Base-by-base conservation (phyloP, 2,797 vertebrate genomes). In the Parambassis ranga region DNA sequence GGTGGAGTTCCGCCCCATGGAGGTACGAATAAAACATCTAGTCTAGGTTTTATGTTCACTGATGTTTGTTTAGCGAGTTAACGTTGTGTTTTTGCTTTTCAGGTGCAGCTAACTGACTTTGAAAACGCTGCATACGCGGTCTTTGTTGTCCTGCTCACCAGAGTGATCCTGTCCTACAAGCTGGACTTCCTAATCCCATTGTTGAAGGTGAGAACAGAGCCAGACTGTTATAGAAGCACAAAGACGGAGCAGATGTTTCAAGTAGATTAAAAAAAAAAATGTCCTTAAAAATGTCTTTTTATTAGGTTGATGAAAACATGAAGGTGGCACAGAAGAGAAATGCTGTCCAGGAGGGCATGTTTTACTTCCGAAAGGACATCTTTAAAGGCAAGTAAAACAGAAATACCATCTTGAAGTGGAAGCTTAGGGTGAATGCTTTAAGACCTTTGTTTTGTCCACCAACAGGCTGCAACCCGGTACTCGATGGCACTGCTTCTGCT, bases 71-170 rank as follows among this genome's bases (percentile, higher is more conserved):
- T 37, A 1, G 18, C 19, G 13, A 38, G 4, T 13, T 2, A 7
- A 4, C 2, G 32, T 28, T 8, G 23, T 31, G 0, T 4, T 75
- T 30, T 50, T 64, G 1, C 31, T 65, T 74, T 50, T 70, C 78
- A 99, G 98, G 97, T 98, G 49, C 98, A 99, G 58, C 87, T 99
- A 69, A 99, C 98, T 11, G 98, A 99, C 86, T 99, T 99, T 78
- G 98, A 99, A 89, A 99, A 99, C 37, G 96, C 97, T 14, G 98
- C 98, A 0, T 99, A 98, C 10, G 98, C 98, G 68, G 97, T 98
- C n/a, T 99, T 99, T 27, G 95, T 99, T 27, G 98, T 99, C 13
- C 88, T 99, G 72, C 93, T 99, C 18, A 99, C 98, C 38, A 92
- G 98, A 87, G 97, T 99, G 52, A 99, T 99, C 88, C 87, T 99